A percentile compares a stretch with the other conserved stretches of the same genome.
These are phyloP conservation scores for Lycaena phlaeas DNA, from an alignment of 2,888 invertebrate species.

Conservation along the genomic window DNA sequence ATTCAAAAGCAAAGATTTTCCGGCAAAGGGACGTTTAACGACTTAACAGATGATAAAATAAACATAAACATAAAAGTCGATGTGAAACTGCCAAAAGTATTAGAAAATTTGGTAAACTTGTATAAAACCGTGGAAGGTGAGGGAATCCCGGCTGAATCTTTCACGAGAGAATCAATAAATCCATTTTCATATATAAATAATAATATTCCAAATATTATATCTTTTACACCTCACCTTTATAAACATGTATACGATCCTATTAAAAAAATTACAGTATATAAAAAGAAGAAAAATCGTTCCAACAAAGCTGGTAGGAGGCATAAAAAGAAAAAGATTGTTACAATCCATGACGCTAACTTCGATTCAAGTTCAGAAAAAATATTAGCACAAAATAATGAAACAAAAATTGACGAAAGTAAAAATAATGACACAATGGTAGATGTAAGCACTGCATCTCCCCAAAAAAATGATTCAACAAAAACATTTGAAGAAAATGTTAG, in stretches of 20 bases:
- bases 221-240: conserved; percentile 13
- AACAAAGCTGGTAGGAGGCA: conserved; percentile 46
- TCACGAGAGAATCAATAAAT: conserved; percentile 36
- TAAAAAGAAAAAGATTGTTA: conserved; percentile 39
- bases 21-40: conserved; percentile 18
- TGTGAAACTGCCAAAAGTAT: conserved; percentile 45
- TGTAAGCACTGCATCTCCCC: conserved; percentile 14
- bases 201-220: conserved; percentile 40
- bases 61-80: conserved; percentile 54
- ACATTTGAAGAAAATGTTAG: conserved; percentile 17
- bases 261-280: conserved; percentile 50
- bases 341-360: conserved; percentile 43
- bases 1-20: conserved; percentile 11
- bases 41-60: conserved; percentile 33
- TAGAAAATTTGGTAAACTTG: conserved; percentile 25
- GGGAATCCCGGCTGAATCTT: conserved; percentile 28
- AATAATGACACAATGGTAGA: conserved; percentile 21
- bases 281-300: conserved; percentile 47
- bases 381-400: conserved; percentile 3
- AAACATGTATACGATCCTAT: conserved; percentile 32
- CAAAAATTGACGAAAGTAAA: conserved; percentile 21
- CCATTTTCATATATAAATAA: conserved; percentile 32
- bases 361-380: conserved; percentile 29
- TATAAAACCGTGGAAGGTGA: conserved; percentile 22
- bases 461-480: conserved; percentile 13